These are phyloP conservation scores for Oscheius sp. DNA, from an alignment of 2,888 invertebrate species.

Conservation along the genomic window DNA sequence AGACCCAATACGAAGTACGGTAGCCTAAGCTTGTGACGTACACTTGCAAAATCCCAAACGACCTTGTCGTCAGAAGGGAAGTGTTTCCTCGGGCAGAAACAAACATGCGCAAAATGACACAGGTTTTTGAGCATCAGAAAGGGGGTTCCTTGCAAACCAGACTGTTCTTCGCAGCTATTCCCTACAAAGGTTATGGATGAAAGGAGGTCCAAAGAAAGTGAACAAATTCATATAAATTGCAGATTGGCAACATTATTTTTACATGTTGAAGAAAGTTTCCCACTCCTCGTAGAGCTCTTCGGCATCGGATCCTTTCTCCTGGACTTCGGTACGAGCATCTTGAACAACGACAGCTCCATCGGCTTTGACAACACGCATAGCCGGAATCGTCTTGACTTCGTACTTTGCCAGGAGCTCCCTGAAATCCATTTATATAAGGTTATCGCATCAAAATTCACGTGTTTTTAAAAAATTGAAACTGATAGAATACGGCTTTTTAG, in stretches of 20 bases:
- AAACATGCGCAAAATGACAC: too few species aligned
- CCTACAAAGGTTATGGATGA: too few species aligned
- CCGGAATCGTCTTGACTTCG: conserved; percentile 74
- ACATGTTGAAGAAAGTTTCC: conserved; percentile 47
- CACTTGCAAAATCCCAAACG: too few species aligned
- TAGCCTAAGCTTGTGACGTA: conserved; percentile 11
- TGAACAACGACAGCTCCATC: conserved; percentile 75
- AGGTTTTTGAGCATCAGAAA: too few species aligned
- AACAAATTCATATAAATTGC: background rate
- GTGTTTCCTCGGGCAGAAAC: too few species aligned
- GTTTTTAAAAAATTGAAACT: background rate
- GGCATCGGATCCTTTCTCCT: conserved; percentile 47
- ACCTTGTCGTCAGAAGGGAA: too few species aligned
- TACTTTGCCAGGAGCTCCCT: conserved; percentile 60
- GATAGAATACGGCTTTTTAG: too few species aligned
- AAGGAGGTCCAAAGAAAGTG: background rate
- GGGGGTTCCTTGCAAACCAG: too few species aligned
- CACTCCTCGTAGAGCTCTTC: conserved; percentile 56
- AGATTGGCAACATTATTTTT: conserved; percentile 3
- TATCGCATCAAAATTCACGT: background rate
- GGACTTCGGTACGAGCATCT: conserved; percentile 73
- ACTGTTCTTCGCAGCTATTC: too few species aligned
- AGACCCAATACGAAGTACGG: background rate
- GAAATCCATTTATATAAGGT: conserved; percentile 26
- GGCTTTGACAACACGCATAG: conserved; percentile 75